Evolutionary conservation across 2,888 invertebrate genomes (phyloP).

Genomic region (Eurois occulta): DNA sequence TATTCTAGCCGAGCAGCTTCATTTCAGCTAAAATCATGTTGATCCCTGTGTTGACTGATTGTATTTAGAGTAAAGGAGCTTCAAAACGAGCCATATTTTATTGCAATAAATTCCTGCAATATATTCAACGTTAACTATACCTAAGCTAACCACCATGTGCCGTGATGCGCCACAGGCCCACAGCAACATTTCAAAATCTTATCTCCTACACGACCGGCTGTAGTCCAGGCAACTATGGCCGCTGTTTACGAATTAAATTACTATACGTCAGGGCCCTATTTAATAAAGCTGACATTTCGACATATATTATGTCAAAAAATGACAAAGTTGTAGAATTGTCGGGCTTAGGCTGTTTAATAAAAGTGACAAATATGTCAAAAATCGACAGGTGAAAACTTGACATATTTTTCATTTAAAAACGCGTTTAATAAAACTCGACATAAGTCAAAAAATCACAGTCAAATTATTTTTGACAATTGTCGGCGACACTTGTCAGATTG

Average conservation of each 20-base stretch:
- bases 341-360: no score
- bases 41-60: conserved; percentile 27
- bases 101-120: neutral
- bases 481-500: no score
- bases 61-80: conserved; percentile 13
- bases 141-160: neutral
- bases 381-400: no score
- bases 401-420: no score
- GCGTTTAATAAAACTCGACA: no score
- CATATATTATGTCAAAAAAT: no score
- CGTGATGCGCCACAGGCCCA: neutral
- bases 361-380: no score
- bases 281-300: no score
- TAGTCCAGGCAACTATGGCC: neutral
- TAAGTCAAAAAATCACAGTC: no score
- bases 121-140: neutral
- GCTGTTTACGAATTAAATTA: neutral
- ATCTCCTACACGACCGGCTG: neutral
- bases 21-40: neutral
- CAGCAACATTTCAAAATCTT: neutral
- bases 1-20: neutral
- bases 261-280: no score
- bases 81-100: conserved; percentile 18
- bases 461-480: no score
- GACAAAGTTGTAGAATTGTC: no score